Evolutionary conservation across 2,113 vertebrate genomes (phyloP), one percentile per base, ranked within the genome.

Genomic region (Cairina moschata): DNA sequence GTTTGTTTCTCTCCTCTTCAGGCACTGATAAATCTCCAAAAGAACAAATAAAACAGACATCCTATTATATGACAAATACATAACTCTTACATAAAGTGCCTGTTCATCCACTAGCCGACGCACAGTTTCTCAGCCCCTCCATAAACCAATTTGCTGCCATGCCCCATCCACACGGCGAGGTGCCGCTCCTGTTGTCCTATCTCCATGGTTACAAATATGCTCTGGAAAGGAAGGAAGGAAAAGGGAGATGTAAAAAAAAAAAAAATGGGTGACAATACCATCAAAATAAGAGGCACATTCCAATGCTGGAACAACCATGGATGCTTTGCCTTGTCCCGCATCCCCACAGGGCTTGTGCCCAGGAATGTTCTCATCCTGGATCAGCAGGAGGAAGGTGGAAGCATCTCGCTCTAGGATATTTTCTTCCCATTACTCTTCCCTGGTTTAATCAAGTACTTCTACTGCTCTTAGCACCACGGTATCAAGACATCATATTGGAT

Each of bases 141-240:
- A 34, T 40, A 40, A 36, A 72, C 11, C 68, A 34, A 50, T 59
- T 72, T 68, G 42, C 29, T 67, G 34, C 77, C 65, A 6, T 62
- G 76, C 72, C 72, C 76, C 83, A 28, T 83, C 58, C 73, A 4
- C 0, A 1, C 31, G 21, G 58, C 6, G 2, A 34, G 14, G 17
- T 25, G 62, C 73, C 80, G 63, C 34, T 58, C 81, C 73, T 65
- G 17, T 68, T 73, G 68, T 58, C 73, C 59, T 8, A 42, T 96
- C 92, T 86, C 95, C 92, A 80, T 73, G 26, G 87, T 6, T 83
- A 94, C 92, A 46, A n/a, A 73, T 26, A 25, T 71, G 26, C 62
- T 88, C 29, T 6, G 50, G 48, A 63, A 44, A 29, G 52, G 52
- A 28, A 38, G 68, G n/a, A 48, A 54, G 3, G 40, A 32, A 44